Evolutionary conservation across 1,140 invertebrate species (phyloP), one percentile per base, ranked within the genome.

Genomic region (Brachionus paranguensis): DNA sequence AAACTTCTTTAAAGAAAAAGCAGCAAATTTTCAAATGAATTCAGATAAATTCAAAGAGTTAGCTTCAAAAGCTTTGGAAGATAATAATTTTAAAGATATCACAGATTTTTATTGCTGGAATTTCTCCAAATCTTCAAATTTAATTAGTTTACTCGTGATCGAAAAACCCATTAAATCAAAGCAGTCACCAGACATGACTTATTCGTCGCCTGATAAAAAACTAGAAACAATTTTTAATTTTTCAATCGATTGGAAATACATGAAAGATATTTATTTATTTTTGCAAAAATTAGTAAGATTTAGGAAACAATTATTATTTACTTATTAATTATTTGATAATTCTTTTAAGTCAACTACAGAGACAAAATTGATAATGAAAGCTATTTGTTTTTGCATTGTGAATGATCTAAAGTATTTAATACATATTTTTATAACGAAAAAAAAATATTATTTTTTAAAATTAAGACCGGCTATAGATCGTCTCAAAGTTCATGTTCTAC

Each of bases 31-130:
- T 27, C 2, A 27, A 27, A 4, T 50, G 43, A 12, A 27, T 29
- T 50, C 12, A 27, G 24, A 50, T 12, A 24, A 76, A 37, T 76
- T 76, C 29, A 76, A 76, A 27, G 47, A 29, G 24, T 76, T 76
- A 11, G 10, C 12, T 76, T 12, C 17, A 10, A 50, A 76, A 27
- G 27, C 72, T n/a, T 11, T 50, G 7, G 72, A 76, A 29, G 50
- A 29, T n/a, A 47, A 64, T 11, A 45, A 64, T 43, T 81, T 81
- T 45, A 68, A 81, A 43, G 78, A 81, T 17, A 14, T 81, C 1
- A 33, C 20, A 33, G 78, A 81, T 68, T 81, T 81, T 64, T 81
- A 81, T 68, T 81, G 78, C 24, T 81, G 78, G 78, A 81, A 24
- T 29, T 81, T 81, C 45, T 81, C 78, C 20, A 43, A 47, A 37